These are phyloP conservation scores for Regulus satrapa DNA, from an alignment of 2,113 vertebrate genomes.

Conservation along the genomic window DNA sequence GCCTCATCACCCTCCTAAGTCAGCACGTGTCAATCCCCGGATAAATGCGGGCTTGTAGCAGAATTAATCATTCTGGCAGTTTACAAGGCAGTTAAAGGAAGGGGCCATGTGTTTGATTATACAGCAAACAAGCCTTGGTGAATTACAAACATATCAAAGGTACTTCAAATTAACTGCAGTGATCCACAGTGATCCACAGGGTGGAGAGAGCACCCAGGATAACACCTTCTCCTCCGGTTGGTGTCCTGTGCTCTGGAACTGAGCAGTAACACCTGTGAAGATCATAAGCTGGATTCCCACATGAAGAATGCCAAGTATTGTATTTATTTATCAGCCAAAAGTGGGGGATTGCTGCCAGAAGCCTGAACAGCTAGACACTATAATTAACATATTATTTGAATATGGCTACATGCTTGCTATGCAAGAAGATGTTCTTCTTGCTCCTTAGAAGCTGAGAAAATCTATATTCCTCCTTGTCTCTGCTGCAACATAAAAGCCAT, in stretches of 20 bases:
- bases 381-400: constrained; percentile 15
- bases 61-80: background rate
- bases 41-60: background rate
- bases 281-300: background rate
- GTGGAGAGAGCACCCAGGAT: background rate
- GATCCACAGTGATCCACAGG: accelerated
- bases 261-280: background rate
- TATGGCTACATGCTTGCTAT: background rate
- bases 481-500: background rate
- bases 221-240: background rate
- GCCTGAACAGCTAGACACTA: background rate
- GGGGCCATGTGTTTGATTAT: background rate
- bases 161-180: background rate
- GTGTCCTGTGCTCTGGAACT: background rate
- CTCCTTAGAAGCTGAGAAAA: background rate
- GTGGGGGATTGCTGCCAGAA: background rate
- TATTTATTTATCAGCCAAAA: background rate
- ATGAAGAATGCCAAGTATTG: background rate
- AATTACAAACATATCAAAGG: background rate
- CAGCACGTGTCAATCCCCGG: accelerated
- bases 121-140: background rate
- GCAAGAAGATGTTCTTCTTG: background rate
- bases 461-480: background rate
- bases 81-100: constrained; percentile 11
- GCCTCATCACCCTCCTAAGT: accelerated